Base-by-base conservation (phyloP, 1,140 invertebrate species). In the Tetranychus cinnabarinus region DNA sequence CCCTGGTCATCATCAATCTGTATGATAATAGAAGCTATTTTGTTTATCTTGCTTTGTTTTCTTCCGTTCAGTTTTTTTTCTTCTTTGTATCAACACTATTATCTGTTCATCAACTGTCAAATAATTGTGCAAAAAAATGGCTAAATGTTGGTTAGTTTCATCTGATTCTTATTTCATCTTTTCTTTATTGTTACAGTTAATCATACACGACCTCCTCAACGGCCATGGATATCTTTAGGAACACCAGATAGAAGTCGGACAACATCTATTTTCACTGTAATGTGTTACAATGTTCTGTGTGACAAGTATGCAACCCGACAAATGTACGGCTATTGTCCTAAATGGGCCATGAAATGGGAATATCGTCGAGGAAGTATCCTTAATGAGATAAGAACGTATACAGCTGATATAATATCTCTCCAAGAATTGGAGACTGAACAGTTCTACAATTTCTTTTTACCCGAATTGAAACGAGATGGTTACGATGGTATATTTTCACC, bases 221-320 rank as follows among this genome's bases (percentile, higher is more conserved):
- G 90, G 73, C 88, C 87, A 70, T 95, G 90, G 90, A 86, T 93
- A 70, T 85, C 85, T 57, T 76, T 92, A 67, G 84, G 84, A 55
- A 80, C 86, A 72, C 85, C 86, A 52, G 85, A 87, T 69, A 81
- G 82, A 74, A 82, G 79, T 68, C 81, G 83, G 75, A 85, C 88
- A 66, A 67, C 73, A 68, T 74, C 72, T 74, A 65, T 68, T 59
- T 68, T 98, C 76, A 97, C 93, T 58, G 90, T 97, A 63, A 95
- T 99, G 86, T 97, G 92, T 75, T 99, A 99, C 79, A 99, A 99
- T 76, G 90, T 99, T 59, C 78, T 99, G 60, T 97, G 95, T 76
- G 92, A 97, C 75, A 97, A 97, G 75, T 97, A 97, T 70, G 93
- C 93, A 35, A 97, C 93, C 23, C 74, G 91, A 66, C 72, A 77